These are phyloP conservation scores for Limnephilus marmoratus DNA, from an alignment of 2,888 invertebrate species.

Conservation along the genomic window DNA sequence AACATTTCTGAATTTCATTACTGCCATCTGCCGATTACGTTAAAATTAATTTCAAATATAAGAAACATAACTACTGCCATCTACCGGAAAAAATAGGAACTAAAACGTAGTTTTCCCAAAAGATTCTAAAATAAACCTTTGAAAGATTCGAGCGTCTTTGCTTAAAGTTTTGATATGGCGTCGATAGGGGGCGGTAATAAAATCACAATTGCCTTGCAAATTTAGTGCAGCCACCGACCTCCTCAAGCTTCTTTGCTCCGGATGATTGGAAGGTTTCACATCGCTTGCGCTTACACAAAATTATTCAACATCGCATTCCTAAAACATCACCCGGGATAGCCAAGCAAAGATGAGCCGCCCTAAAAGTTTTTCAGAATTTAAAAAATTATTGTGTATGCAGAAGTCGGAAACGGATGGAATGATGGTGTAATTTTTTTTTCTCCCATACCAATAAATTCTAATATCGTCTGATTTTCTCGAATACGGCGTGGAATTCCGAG, in stretches of 20 bases:
- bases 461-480: neutral
- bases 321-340: neutral
- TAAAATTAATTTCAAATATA: neutral
- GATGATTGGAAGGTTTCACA: slow-evolving; percentile 50
- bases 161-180: neutral
- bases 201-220: neutral
- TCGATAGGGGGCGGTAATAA: slow-evolving; percentile 11
- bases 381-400: neutral
- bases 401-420: neutral
- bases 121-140: neutral
- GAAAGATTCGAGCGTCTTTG: neutral
- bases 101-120: neutral
- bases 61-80: neutral
- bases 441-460: neutral
- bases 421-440: neutral
- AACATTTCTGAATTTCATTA: neutral
- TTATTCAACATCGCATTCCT: slow-evolving; percentile 28
- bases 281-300: slow-evolving; percentile 31
- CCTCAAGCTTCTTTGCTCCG: slow-evolving; percentile 41
- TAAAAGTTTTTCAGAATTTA: neutral
- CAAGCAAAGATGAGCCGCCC: neutral
- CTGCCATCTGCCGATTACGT: neutral
- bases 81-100: neutral
- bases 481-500: neutral
- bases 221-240: neutral